Base-by-base conservation (phyloP, 2,888 invertebrate species). In the Myathropa florea region DNA sequence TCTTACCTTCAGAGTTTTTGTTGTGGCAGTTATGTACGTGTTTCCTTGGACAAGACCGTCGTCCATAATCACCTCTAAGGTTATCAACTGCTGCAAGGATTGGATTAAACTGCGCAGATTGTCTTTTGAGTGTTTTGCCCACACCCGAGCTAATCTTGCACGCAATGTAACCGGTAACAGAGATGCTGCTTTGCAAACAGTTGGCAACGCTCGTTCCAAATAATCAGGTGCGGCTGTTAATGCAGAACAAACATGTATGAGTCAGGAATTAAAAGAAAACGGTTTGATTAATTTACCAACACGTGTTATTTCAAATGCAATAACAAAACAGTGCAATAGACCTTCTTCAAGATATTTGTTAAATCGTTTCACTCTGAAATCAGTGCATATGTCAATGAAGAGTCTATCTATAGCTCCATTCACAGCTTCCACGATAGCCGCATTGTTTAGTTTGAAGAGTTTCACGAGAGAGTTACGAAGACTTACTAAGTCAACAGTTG, bases 1-100 rank as follows among this genome's bases (percentile, higher is more conserved):
- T n/a, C n/a, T n/a, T 82, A 96, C 96, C 94, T 97, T 98, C 95
- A 98, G 96, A 67, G 98, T 95, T 93, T 96, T 97, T 21, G 98
- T 97, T 1, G 97, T 96, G 81, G 96, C 95, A 21, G 96, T 96
- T 76, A 98, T 96, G 79, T 95, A 95, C 68, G 96, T 95, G 88
- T 98, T 97, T 90, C 98, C 97, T 91, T 98, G 97, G 63, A 98
- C 95, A 90, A 95, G 96, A 89, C 96, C 95, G 86, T 95, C 95
- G 2, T 96, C 96, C 55, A 96, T 95, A 83, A 98, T 96, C 10
- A 98, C 96, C 91, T 96, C 95, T 23, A 98, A 93, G 0, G 98
- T 97, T 88, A 98, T 96, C 60, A 98, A 94, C 91, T 98, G 98
- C 90, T 98, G 98, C 21, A 98, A 93, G 26, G 96, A 95, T 90